A percentile compares a stretch with the other conserved stretches of the same genome.
phyloP scores from a whole-genome alignment of 2,888 invertebrate species.

The Acheta domesticus region DNA sequence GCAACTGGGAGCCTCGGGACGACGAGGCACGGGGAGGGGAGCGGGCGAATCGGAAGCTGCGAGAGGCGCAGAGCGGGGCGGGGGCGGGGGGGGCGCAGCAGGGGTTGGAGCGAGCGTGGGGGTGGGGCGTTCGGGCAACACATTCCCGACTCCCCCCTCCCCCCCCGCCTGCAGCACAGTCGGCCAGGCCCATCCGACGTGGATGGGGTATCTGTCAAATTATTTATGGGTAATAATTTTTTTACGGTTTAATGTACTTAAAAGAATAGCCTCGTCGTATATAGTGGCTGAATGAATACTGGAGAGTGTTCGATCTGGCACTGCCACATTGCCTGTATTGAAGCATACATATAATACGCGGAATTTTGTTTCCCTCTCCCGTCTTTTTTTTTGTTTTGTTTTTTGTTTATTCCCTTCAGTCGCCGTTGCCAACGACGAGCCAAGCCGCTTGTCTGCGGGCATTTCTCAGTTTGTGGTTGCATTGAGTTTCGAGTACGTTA shows the following conservation, averaged over 20 bases:
- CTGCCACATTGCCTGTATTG: too few species aligned
- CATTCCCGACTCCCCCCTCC: too few species aligned
- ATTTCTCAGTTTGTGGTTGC: slow-evolving; percentile 7
- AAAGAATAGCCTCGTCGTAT: not conserved
- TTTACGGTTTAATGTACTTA: not conserved
- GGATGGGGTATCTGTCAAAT: not conserved
- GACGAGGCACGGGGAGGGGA: too few species aligned
- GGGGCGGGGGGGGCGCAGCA: too few species aligned
- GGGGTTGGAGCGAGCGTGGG: too few species aligned
- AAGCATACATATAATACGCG: not conserved
- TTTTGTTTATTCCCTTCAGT: not conserved
- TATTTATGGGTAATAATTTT: not conserved
- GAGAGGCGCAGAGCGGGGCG: too few species aligned
- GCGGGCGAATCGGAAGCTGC: too few species aligned
- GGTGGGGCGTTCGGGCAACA: too few species aligned
- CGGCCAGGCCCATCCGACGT: not conserved
- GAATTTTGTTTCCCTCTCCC: not conserved
- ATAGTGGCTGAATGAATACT: not conserved
- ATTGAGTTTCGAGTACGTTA: not conserved
- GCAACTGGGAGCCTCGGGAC: too few species aligned
- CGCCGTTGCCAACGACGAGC: not conserved
- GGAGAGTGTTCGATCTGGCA: not conserved
- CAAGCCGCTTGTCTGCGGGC: not conserved
- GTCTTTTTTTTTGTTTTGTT: too few species aligned
- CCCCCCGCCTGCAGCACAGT: too few species aligned